A percentile compares a stretch with the other conserved stretches of the same genome.
Evolutionary conservation across 2,888 invertebrate species (phyloP).

Genomic region (Galerucella calmariensis): DNA sequence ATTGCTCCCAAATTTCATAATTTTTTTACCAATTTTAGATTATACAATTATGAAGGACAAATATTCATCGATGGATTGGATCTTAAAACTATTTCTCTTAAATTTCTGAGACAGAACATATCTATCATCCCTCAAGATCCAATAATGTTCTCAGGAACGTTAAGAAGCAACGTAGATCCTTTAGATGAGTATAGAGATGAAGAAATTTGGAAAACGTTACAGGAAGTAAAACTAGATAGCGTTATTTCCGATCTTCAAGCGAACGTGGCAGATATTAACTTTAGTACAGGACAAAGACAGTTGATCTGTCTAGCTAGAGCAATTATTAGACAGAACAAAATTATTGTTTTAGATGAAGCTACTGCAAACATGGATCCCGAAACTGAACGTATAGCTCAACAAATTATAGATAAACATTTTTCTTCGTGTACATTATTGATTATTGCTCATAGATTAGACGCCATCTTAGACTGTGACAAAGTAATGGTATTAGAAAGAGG

Average conservation of each 20-base stretch:
- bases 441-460: constrained; percentile 63
- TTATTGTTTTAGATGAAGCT: constrained; percentile 70
- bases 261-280: constrained; percentile 47
- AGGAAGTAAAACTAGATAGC: constrained; percentile 60
- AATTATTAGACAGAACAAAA: constrained; percentile 66
- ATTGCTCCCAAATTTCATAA: not conserved
- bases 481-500: constrained; percentile 67
- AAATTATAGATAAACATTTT: constrained; percentile 68
- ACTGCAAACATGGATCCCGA: constrained; percentile 69
- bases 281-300: constrained; percentile 66
- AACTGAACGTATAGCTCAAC: constrained; percentile 68
- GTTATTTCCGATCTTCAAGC: constrained; percentile 58
- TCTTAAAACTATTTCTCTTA: constrained; percentile 64
- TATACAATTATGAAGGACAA: constrained; percentile 81
- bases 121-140: constrained; percentile 69
- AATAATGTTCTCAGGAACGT: constrained; percentile 67
- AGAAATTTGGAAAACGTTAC: constrained; percentile 55
- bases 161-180: constrained; percentile 64
- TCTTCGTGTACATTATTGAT: constrained; percentile 68
- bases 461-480: constrained; percentile 69
- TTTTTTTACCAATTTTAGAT: constrained; percentile 43
- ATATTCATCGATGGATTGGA: constrained; percentile 67
- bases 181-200: constrained; percentile 51
- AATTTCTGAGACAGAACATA: constrained; percentile 63
- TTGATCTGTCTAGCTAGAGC: constrained; percentile 70